Evolutionary conservation across 2,797 vertebrate species (phyloP).

Genomic region (Apogon talboti): DNA sequence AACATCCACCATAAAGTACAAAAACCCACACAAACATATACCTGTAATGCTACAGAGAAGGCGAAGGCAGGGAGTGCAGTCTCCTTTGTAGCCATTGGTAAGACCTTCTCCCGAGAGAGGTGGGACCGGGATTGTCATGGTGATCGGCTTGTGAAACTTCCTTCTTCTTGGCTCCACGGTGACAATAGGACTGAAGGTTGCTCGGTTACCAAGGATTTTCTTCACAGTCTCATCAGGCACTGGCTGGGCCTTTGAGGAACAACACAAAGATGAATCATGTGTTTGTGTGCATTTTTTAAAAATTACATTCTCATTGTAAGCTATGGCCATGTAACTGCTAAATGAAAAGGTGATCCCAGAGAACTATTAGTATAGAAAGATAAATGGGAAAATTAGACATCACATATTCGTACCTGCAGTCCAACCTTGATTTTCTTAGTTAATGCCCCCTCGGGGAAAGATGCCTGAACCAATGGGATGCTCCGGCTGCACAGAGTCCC

Average conservation of each 20-base stretch:
- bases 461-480: slow-evolving; percentile 91
- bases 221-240: slow-evolving; percentile 94
- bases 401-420: slow-evolving; percentile 88
- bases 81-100: slow-evolving; percentile 94
- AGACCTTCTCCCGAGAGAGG: slow-evolving; percentile 94
- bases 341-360: too few relatives aligned
- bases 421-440: slow-evolving; percentile 98
- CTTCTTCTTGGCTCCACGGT: slow-evolving; percentile 97
- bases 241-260: slow-evolving; percentile 89
- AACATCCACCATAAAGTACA: not conserved
- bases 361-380: not conserved
- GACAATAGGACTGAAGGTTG: slow-evolving; percentile 98
- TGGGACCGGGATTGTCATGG: slow-evolving; percentile 98
- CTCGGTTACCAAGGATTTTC: slow-evolving; percentile 95
- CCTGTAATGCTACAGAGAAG: slow-evolving; percentile 99
- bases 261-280: not conserved
- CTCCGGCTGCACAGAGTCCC: slow-evolving; percentile 93
- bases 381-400: not conserved
- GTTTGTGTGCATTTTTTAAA: not conserved
- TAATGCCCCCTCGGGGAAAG: slow-evolving; percentile 96
- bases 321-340: too few relatives aligned
- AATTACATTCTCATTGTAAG: too few relatives aligned
- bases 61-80: slow-evolving; percentile 91
- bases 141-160: slow-evolving; percentile 99
- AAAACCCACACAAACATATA: slow-evolving; percentile 42